Conservation (phyloP, 2,888 invertebrate species). For the Penaeus monodon region DNA sequence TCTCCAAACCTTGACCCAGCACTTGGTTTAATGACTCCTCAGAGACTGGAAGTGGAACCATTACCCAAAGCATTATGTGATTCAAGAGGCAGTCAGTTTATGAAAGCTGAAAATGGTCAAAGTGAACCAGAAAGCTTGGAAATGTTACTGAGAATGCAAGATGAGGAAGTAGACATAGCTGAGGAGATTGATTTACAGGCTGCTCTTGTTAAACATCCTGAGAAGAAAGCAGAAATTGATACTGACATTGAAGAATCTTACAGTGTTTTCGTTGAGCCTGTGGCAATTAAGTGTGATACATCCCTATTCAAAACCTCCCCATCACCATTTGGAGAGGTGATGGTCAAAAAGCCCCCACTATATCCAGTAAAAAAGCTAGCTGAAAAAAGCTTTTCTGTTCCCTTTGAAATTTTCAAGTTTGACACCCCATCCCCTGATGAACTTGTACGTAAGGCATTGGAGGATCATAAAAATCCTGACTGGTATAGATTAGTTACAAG, state of each 20-base stretch:
- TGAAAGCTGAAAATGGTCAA: neutral
- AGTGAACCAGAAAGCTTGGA: constrained; percentile 11
- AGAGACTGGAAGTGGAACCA: neutral
- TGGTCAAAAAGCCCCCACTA: neutral
- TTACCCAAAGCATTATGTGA: neutral
- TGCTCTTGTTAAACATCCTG: constrained; percentile 30
- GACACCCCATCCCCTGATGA: constrained; percentile 50
- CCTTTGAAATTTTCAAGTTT: constrained; percentile 39
- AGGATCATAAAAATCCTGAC: constrained; percentile 31
- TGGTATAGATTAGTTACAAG: constrained; percentile 33
- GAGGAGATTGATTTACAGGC: constrained; percentile 32
- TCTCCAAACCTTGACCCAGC: neutral
- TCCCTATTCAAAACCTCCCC: constrained; percentile 14
- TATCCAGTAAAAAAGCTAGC: constrained; percentile 4
- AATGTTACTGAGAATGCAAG: neutral
- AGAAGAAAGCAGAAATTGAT: neutral
- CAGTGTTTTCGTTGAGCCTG: neutral
- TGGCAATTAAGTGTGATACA: neutral
- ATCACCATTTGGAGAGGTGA: constrained; percentile 36
- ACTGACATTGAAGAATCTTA: neutral
- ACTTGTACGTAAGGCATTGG: constrained; percentile 24
- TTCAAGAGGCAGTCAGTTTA: neutral
- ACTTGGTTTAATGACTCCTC: neutral
- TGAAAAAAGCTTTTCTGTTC: constrained; percentile 28
- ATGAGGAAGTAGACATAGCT: constrained; percentile 9